Evolutionary conservation across 2,888 invertebrate species (phyloP).

Genomic region (Coelopa pilipes): DNA sequence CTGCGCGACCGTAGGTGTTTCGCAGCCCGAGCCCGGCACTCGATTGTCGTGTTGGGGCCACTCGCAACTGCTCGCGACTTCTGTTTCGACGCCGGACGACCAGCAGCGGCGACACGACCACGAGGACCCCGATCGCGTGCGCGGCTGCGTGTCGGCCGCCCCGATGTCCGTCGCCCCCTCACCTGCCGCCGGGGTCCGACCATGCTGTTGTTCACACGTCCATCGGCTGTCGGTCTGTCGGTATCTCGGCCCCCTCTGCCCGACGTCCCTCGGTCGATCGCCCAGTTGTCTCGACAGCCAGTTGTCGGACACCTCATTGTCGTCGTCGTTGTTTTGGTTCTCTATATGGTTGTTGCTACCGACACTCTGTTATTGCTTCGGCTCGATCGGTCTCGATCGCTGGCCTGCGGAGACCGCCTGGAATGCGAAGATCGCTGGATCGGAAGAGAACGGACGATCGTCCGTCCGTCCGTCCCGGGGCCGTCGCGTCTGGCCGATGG

Average conservation of each 20-base stretch:
- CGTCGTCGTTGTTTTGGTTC: not conserved
- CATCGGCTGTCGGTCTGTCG: not conserved
- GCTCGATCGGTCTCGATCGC: no score
- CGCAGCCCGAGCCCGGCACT: not conserved
- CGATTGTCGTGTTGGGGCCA: not conserved
- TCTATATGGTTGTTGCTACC: no score
- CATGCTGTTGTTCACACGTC: no score
- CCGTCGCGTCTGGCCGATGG: no score
- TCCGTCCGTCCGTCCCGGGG: no score
- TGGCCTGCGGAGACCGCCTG: no score
- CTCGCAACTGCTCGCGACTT: conserved; percentile 16
- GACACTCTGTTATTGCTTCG: no score
- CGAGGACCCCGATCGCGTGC: not conserved
- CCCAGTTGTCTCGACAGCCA: not conserved
- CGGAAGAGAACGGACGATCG: no score
- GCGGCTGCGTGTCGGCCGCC: not conserved
- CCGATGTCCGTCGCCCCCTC: not conserved
- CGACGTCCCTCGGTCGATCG: not conserved
- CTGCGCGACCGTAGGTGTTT: conserved; percentile 8
- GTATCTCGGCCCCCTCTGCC: not conserved
- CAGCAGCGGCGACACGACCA: not conserved
- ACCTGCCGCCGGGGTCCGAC: no score
- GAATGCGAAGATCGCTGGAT: no score
- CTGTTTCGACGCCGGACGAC: not conserved
- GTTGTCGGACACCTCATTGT: not conserved